A percentile compares a stretch with the other conserved stretches of the same genome.
Evolutionary conservation across 2,888 invertebrate genomes (phyloP).

Genomic region (Rhagonycha fulva): DNA sequence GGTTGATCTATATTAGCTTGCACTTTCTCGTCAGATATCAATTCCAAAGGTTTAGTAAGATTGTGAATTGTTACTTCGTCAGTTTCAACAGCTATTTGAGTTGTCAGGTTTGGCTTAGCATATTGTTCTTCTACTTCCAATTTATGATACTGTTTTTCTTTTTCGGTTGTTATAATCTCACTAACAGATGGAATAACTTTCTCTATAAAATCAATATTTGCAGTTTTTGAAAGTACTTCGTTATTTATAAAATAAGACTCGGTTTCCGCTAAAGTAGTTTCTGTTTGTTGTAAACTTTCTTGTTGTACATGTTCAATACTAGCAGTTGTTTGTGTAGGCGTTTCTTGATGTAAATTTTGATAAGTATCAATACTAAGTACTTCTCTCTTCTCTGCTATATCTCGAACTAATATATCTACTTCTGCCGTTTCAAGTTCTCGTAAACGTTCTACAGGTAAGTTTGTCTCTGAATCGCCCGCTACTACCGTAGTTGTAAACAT

Average conservation of each 20-base stretch:
- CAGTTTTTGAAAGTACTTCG: constrained; percentile 50
- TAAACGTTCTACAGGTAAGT: constrained; percentile 51
- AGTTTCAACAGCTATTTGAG: constrained; percentile 55
- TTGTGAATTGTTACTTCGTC: constrained; percentile 51
- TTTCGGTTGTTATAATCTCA: constrained; percentile 57
- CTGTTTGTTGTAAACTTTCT: constrained; percentile 55
- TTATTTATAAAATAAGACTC: constrained; percentile 41
- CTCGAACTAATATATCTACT: constrained; percentile 54
- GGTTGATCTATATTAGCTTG: constrained; percentile 56
- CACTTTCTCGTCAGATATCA: constrained; percentile 45
- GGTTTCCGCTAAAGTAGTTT: constrained; percentile 55
- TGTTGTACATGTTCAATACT: constrained; percentile 58
- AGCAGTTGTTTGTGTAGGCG: constrained; percentile 56
- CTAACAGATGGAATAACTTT: constrained; percentile 56
- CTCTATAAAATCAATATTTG: constrained; percentile 53
- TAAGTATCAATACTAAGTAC: constrained; percentile 61
- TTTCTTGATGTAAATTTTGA: constrained; percentile 52
- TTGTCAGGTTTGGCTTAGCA: constrained; percentile 47
- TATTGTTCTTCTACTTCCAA: constrained; percentile 47
- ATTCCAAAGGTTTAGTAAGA: constrained; percentile 33
- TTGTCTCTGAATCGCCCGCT: constrained; percentile 61
- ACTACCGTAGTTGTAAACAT: constrained; percentile 61
- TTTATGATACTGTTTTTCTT: constrained; percentile 49
- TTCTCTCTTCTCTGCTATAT: constrained; percentile 62
- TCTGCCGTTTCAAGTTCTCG: constrained; percentile 53